Percentiles rank a stretch among this genome's conserved stretches.
phyloP scores from a whole-genome alignment of 2,113 vertebrate species.

The Thalassoma bifasciatum region DNA sequence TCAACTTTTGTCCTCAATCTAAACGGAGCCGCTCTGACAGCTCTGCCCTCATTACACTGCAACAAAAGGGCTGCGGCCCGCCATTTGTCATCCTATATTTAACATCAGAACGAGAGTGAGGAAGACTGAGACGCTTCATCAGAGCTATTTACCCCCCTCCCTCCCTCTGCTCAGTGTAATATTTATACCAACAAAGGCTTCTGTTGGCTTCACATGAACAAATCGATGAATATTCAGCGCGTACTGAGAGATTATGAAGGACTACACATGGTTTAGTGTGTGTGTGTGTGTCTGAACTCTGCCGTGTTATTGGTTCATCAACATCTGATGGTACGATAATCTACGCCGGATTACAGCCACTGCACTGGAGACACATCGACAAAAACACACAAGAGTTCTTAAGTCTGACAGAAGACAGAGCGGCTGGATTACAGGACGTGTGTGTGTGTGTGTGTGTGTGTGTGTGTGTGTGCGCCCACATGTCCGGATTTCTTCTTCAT shows the following conservation, averaged over 20 bases:
- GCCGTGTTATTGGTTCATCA: slow-evolving; percentile 41
- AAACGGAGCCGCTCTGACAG: slow-evolving; percentile 42
- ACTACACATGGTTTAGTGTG: slow-evolving; percentile 30
- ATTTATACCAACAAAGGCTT: slow-evolving; percentile 41
- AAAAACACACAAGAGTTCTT: slow-evolving; percentile 44
- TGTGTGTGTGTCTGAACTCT: slow-evolving; percentile 35
- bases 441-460: too few species aligned
- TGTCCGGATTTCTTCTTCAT: neutral
- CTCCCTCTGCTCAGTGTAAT: slow-evolving; percentile 8
- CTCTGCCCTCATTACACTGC: slow-evolving; percentile 61
- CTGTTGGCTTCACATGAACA: slow-evolving; percentile 12
- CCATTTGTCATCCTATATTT: slow-evolving; percentile 45
- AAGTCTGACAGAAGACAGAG: slow-evolving; percentile 37
- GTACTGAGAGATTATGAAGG: slow-evolving; percentile 51
- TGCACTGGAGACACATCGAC: slow-evolving; percentile 35
- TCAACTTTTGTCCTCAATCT: slow-evolving; percentile 73
- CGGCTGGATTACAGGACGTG: slow-evolving; percentile 46
- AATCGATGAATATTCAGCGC: slow-evolving; percentile 52
- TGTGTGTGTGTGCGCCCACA: slow-evolving; percentile 9
- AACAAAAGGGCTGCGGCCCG: slow-evolving; percentile 48
- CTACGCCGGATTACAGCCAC: slow-evolving; percentile 58
- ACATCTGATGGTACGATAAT: slow-evolving; percentile 66
- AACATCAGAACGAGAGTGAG: slow-evolving; percentile 10
- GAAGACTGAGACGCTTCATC: neutral
- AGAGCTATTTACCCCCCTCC: neutral